phyloP scores from a whole-genome alignment of 2,113 vertebrate species.

The Pedionomus torquatus region DNA sequence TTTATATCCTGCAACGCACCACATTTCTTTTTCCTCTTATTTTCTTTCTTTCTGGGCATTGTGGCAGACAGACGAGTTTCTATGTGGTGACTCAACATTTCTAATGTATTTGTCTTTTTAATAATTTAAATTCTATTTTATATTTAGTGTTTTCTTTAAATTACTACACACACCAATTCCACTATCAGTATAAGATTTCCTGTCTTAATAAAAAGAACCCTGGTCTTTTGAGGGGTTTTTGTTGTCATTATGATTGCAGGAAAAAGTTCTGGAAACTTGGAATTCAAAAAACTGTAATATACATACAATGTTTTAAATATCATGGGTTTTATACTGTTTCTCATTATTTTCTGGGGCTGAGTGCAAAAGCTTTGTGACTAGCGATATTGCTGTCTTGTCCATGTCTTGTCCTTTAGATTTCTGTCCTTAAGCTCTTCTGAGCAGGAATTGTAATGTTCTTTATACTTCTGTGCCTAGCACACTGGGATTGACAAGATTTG shows the following conservation, averaged over 20 bases:
- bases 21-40: background rate
- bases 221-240: accelerated
- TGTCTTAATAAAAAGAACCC: background rate
- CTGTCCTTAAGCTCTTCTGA: slow-evolving; percentile 26
- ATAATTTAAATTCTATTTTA: background rate
- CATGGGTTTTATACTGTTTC: background rate
- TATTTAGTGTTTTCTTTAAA: background rate
- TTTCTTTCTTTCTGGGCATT: background rate
- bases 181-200: background rate
- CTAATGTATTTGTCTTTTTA: background rate
- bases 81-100: background rate
- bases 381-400: background rate
- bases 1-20: background rate
- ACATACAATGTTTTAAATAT: background rate
- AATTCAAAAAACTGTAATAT: background rate
- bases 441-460: background rate
- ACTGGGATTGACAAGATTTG: slow-evolving; percentile 12
- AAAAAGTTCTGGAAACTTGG: background rate
- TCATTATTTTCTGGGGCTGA: background rate
- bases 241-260: background rate
- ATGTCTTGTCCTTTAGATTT: slow-evolving; percentile 28
- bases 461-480: background rate
- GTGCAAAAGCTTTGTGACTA: background rate
- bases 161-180: accelerated
- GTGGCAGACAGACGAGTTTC: background rate